Percentiles rank a stretch among this genome's conserved stretches.
phyloP scores from a whole-genome alignment of 2,113 vertebrate genomes.

The Oxyruncus cristatus region DNA sequence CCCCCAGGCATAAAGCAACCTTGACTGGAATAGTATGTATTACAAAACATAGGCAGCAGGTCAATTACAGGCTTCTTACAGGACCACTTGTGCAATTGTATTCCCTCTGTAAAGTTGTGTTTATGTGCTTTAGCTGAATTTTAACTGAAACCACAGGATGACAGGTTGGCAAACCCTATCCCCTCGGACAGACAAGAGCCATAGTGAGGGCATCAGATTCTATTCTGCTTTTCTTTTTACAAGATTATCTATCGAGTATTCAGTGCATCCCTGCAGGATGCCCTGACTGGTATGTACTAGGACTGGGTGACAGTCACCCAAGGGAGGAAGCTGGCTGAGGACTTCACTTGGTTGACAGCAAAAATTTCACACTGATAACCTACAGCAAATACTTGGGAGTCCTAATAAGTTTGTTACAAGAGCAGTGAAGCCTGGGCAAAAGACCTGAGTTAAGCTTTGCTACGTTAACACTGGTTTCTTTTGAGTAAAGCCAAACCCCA shows the following conservation, averaged over 20 bases:
- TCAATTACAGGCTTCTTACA: not conserved
- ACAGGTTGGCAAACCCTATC: not conserved
- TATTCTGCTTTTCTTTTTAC: not conserved
- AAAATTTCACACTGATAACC: not conserved
- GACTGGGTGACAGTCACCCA: accelerated
- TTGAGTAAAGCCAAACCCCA: conserved; percentile 52
- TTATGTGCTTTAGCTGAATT: conserved; percentile 3
- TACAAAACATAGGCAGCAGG: not conserved
- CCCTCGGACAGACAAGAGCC: accelerated
- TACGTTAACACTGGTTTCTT: conserved; percentile 10
- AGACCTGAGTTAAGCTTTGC: conserved; percentile 5
- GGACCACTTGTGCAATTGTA: not conserved
- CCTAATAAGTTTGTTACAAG: not conserved
- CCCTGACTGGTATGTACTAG: not conserved
- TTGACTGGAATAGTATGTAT: not conserved
- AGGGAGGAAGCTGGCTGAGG: not conserved
- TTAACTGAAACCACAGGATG: not conserved
- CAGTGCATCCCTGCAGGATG: not conserved
- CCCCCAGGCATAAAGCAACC: not conserved
- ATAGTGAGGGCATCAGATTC: not conserved
- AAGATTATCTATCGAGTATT: not conserved
- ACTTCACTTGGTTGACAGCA: not conserved
- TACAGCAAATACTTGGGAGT: not conserved
- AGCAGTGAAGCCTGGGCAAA: not conserved
- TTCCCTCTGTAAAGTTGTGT: not conserved